phyloP scores from a whole-genome alignment of 2,888 invertebrate species.

The Apamea monoglypha region DNA sequence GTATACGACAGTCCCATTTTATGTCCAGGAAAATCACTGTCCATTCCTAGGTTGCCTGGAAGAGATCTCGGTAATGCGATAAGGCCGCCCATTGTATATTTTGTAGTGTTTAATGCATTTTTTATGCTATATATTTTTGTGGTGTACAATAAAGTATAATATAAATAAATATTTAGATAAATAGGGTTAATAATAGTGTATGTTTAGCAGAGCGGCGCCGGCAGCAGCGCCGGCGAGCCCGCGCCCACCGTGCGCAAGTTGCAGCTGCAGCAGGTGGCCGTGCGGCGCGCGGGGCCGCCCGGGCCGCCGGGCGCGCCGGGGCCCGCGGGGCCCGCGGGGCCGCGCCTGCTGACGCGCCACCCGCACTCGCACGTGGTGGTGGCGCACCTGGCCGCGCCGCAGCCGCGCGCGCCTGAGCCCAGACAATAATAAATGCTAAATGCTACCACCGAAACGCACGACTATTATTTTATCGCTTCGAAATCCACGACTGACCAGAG shows the following conservation, averaged over 20 bases:
- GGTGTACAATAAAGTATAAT: no score
- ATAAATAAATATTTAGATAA: no score
- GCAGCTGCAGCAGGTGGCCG: conserved; percentile 72
- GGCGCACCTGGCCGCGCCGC: conserved; percentile 77
- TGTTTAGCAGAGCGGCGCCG: conserved; percentile 27
- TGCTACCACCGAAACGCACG: conserved; percentile 28
- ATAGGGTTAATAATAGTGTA: neutral
- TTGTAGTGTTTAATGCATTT: no score
- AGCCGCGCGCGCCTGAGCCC: conserved; percentile 63
- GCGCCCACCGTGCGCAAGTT: conserved; percentile 56
- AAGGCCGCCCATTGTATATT: no score
- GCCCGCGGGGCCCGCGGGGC: conserved; percentile 14
- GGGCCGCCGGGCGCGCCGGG: conserved; percentile 67
- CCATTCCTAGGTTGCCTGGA: no score
- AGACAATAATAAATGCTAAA: conserved; percentile 53
- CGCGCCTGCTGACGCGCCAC: conserved; percentile 87
- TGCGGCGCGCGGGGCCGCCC: conserved; percentile 73
- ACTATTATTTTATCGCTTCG: conserved; percentile 23
- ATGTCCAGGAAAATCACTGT: no score
- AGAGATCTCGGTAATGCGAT: no score
- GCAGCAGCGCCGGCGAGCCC: conserved; percentile 81
- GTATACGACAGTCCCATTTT: no score
- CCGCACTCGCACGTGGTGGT: conserved; percentile 81
- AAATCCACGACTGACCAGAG: neutral
- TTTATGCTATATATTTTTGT: no score